These are phyloP conservation scores for Tetramorium simillimum DNA, from an alignment of 1,140 invertebrate species.

Conservation along the genomic window DNA sequence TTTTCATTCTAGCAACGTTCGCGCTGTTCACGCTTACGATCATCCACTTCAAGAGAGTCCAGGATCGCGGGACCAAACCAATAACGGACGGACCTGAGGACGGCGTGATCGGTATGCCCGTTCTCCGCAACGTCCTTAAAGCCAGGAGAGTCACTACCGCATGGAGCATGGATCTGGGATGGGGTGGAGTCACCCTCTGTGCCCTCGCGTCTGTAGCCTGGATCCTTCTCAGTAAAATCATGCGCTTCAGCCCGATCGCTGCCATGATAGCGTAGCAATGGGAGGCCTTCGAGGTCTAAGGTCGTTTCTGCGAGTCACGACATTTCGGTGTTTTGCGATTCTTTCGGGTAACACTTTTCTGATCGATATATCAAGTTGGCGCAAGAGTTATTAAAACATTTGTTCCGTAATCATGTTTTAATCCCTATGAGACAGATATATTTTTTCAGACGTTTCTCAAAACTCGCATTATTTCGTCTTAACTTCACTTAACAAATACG, in stretches of 20 bases:
- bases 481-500: background rate
- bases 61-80: conserved; percentile 84
- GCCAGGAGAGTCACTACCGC: conserved; percentile 91
- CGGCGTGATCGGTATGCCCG: conserved; percentile 88
- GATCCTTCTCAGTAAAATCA: conserved; percentile 95
- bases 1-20: conserved; percentile 90
- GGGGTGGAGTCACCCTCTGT: conserved; percentile 92
- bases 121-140: conserved; percentile 83
- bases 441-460: background rate
- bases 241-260: conserved; percentile 94
- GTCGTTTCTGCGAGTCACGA: conserved; percentile 63
- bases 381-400: no score
- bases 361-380: background rate
- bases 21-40: conserved; percentile 95
- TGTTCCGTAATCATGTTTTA: background rate
- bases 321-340: conserved; percentile 43
- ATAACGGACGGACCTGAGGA: conserved; percentile 88
- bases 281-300: conserved; percentile 79
- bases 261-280: conserved; percentile 88
- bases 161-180: conserved; percentile 93
- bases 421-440: background rate
- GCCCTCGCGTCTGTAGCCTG: conserved; percentile 92
- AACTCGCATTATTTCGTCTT: background rate
- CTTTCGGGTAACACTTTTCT: conserved; percentile 2
- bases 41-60: conserved; percentile 94